Base-by-base conservation (phyloP, 2,888 invertebrate species). In the Salpingus planirostris region DNA sequence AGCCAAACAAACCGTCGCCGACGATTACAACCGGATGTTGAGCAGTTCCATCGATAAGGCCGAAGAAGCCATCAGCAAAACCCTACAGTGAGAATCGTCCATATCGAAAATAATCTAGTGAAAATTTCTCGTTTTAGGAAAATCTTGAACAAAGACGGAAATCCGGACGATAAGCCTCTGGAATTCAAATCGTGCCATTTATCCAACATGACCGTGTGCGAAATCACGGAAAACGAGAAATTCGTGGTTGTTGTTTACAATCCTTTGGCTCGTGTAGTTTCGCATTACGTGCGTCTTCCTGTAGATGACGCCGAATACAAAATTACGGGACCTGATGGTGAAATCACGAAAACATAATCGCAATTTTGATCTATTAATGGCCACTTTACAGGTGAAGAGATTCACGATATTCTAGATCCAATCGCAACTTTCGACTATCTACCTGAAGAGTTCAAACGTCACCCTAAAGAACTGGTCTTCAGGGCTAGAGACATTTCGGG, bases 21-120 rank as follows among this genome's bases (percentile, higher is more conserved):
- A 77, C 29, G 97, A 98, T 65, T 98, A 97, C 61, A 79, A 83
- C 13, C 67, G 81, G 14, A 61, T 89, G 18, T 64, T 97, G 8
- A 67, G 73, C 29, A 61, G 71, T 8, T 92, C 85, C 0, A 66
- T 88, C 1, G 62, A 67, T 0, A 70, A 74, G 13, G 76, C 78
- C 1, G 57, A 40, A 25, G 32, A 27, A 21, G 15, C 35, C 10
- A 29, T 23, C 13, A 35, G 25, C 1, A n/a, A n/a, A n/a, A n/a
- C n/a, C n/a, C n/a, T n/a, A n/a, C n/a, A n/a, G n/a, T n/a, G n/a
- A n/a, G n/a, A n/a, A n/a, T n/a, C n/a, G n/a, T n/a, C n/a, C n/a
- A n/a, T n/a, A n/a, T n/a, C n/a, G n/a, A n/a, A n/a, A n/a, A n/a
- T n/a, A n/a, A n/a, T n/a, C n/a, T n/a, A n/a, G n/a, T n/a, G n/a